Evolutionary conservation across 2,113 vertebrate genomes (phyloP), one percentile per base, ranked within the genome.

Genomic region (Gymnarchus niloticus): DNA sequence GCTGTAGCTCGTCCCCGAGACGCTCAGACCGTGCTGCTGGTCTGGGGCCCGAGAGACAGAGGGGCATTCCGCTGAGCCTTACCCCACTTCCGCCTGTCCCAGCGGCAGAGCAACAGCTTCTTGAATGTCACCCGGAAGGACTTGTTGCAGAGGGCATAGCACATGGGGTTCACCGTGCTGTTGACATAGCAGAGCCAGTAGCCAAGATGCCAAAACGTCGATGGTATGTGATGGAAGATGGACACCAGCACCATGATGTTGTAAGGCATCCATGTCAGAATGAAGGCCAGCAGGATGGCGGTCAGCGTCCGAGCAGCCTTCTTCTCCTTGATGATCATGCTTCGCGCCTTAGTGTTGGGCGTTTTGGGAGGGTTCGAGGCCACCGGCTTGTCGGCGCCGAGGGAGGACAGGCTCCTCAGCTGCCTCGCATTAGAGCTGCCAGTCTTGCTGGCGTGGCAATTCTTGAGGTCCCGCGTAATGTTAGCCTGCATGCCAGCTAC

Each of bases 241-340:
- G 95, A 96, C 52, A 95, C 93, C 87, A 96, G 91, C 91, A 95
- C 95, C 94, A 96, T 95, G 91, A 96, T 95, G 91, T 96, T 96
- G 89, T 96, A 96, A 0, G 95, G 95, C 0, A 93, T 94, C 95
- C 95, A 96, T 33, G 95, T 96, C 82, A 96, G 87, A 87, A 96
- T 95, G 88, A 96, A 96, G 33, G 94, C 95, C 89, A 95, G 85
- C 83, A 96, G 90, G 88, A 96, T 96, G 83, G 95, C 94, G 2
- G 94, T 94, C 84, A 96, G 89, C 2, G 94, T 96, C 88, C 91
- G 93, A 8, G 95, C 95, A 0, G 94, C 95, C 88, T 96, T 96
- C 89, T 94, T 95, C 89, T 96, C 95, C 86, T 93, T 95, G 86
- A 95, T 91, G 77, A 95, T 94, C 88, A 89, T 91, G 57, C 90